Base-by-base conservation (phyloP, 2,888 invertebrate species). In the Leucophora obtusa region DNA sequence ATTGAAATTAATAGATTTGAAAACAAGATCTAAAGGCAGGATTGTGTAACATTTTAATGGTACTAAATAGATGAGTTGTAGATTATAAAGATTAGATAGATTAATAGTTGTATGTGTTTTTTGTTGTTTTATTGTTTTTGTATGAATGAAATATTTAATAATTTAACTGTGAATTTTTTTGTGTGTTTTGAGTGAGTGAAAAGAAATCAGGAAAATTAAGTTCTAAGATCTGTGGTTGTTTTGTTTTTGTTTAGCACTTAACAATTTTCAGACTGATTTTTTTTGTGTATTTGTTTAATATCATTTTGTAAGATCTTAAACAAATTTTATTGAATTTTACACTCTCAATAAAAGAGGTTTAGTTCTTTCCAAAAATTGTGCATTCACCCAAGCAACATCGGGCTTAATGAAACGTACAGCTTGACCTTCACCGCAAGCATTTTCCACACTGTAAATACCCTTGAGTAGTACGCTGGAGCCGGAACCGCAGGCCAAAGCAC, bases 391-490 rank as follows among this genome's bases (percentile, higher is more conserved):
- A 85, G 92, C 92, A 2, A 92, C 84, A 86, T 93, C 93, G 85
- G 93, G 93, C 83, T 92, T 93, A 89, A 91, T 91, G 91, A 93
- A 93, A 1, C 91, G 91, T 5, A 92, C 92, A 0, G 92, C 86
- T 82, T 89, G 86, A 69, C 93, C 93, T 85, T 92, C 92, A 66
- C 92, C 92, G 83, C 93, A 93, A 18, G 91, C 94, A 35, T 94
- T 94, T 85, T 96, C 96, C 92, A 94, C 94, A 35, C 94, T 94
- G 91, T 94, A 96, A 82, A 96, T 91, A 73, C 96, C 96, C 84
- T 94, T 92, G 24, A 96, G 91, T 8, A 93, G 93, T 81, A 92
- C 92, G 14, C 93, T 94, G 82, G 94, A 92, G 2, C 93, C 94
- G 10, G 92, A 92, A 11, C 94, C 93, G 87, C 96, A 96, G 7